Percentiles rank a stretch among this genome's conserved stretches.
Evolutionary conservation across 92 coral and sea anemone species (phyloP).

Genomic region (Porites divaricata): DNA sequence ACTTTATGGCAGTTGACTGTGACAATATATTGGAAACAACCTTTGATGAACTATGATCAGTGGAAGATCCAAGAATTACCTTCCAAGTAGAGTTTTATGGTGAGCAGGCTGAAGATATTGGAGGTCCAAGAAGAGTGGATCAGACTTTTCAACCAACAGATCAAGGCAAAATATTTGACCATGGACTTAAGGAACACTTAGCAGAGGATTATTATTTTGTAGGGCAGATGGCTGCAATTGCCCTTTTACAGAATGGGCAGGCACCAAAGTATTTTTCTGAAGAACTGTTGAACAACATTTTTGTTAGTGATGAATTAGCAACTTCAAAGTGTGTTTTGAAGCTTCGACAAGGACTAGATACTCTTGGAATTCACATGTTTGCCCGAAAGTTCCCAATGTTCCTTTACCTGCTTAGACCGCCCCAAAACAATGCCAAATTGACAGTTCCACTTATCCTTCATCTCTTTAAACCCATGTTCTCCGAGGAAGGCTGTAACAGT

Average conservation of each 20-base stretch:
- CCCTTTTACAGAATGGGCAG: constrained; percentile 57
- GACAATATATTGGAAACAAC: constrained; percentile 22
- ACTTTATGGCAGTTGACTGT: constrained; percentile 21
- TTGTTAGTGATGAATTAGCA: neutral
- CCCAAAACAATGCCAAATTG: constrained; percentile 22
- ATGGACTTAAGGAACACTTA: constrained; percentile 38
- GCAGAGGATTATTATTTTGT: constrained; percentile 11
- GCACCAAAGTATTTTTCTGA: constrained; percentile 48
- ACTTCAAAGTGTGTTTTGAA: constrained; percentile 1
- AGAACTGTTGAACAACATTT: constrained; percentile 35
- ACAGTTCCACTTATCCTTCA: constrained; percentile 37
- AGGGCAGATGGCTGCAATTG: constrained; percentile 36
- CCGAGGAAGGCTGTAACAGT: constrained; percentile 55
- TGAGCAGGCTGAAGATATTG: neutral
- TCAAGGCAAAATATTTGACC: constrained; percentile 40
- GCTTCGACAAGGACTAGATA: constrained; percentile 46
- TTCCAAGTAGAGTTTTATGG: constrained; percentile 23
- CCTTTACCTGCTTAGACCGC: constrained; percentile 62
- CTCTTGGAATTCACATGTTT: constrained; percentile 43
- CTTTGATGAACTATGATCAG: constrained; percentile 11
- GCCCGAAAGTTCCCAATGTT: constrained; percentile 26
- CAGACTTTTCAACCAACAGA: constrained; percentile 22
- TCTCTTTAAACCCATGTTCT: constrained; percentile 49
- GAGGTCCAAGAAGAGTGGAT: constrained; percentile 36
- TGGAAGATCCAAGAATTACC: too few relatives aligned